Conservation (phyloP, 1,140 invertebrate species). For the Fopius arisanus region DNA sequence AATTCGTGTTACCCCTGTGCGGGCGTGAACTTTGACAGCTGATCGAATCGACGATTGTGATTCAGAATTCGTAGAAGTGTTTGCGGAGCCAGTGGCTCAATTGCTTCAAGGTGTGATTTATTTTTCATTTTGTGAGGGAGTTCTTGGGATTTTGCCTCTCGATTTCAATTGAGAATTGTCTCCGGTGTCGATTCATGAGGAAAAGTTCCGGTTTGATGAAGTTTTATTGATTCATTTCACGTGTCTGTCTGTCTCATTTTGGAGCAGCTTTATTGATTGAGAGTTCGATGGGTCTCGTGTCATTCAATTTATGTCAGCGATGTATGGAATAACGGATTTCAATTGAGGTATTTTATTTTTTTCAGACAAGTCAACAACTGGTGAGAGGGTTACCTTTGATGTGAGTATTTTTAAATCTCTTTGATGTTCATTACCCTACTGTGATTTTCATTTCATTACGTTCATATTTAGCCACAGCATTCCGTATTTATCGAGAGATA, state of each 20-base stretch:
- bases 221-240: background rate
- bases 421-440: no score
- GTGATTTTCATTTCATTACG: background rate
- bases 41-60: slow-evolving; percentile 15
- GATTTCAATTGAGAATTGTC: no score
- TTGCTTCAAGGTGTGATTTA: no score
- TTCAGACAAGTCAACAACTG: slow-evolving; percentile 17
- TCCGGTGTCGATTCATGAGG: background rate
- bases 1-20: background rate
- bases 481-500: background rate
- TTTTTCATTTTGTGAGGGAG: no score
- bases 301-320: background rate
- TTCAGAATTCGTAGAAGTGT: slow-evolving; percentile 25
- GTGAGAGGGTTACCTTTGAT: slow-evolving; percentile 16
- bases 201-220: background rate
- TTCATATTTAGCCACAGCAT: background rate
- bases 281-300: background rate
- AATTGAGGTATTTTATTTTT: slow-evolving; percentile 4
- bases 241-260: background rate
- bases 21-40: slow-evolving; percentile 37
- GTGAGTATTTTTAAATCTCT: background rate
- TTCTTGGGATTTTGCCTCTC: no score
- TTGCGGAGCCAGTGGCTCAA: background rate
- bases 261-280: slow-evolving; percentile 3
- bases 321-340: background rate